These are phyloP conservation scores for Alitta virens DNA, from an alignment of 2,888 invertebrate genomes.

Conservation along the genomic window DNA sequence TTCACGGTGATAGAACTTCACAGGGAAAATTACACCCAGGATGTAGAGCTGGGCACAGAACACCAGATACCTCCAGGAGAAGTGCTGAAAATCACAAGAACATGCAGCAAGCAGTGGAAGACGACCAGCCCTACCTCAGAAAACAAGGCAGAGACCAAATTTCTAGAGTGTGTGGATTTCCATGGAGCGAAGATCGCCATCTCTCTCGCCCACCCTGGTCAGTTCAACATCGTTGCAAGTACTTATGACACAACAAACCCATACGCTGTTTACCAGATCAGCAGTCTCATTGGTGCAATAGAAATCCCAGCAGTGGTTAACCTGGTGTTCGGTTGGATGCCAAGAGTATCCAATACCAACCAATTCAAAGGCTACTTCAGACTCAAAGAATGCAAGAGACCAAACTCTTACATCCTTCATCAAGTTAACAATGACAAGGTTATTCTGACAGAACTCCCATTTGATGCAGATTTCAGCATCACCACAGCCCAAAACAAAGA, in stretches of 20 bases:
- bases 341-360: background rate
- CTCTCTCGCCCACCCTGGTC: constrained; percentile 9
- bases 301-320: background rate
- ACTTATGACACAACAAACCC: background rate
- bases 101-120: background rate
- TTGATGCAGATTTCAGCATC: background rate
- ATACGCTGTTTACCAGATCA: background rate
- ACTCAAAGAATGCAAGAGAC: background rate
- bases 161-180: constrained; percentile 3
- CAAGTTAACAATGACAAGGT: background rate
- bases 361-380: constrained; percentile 6
- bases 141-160: background rate
- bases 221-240: background rate
- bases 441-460: constrained; percentile 4
- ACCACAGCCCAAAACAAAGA: background rate
- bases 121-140: background rate
- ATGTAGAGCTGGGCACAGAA: background rate
- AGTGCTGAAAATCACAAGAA: constrained; percentile 1
- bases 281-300: background rate
- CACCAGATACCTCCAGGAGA: constrained; percentile 9
- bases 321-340: constrained; percentile 12
- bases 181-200: background rate
- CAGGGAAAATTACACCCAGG: background rate
- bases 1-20: background rate
- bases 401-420: constrained; percentile 1